Percentiles rank a stretch among this genome's conserved stretches.
phyloP scores from a whole-genome alignment of 2,888 invertebrate species.

The Parasteatoda lunata region DNA sequence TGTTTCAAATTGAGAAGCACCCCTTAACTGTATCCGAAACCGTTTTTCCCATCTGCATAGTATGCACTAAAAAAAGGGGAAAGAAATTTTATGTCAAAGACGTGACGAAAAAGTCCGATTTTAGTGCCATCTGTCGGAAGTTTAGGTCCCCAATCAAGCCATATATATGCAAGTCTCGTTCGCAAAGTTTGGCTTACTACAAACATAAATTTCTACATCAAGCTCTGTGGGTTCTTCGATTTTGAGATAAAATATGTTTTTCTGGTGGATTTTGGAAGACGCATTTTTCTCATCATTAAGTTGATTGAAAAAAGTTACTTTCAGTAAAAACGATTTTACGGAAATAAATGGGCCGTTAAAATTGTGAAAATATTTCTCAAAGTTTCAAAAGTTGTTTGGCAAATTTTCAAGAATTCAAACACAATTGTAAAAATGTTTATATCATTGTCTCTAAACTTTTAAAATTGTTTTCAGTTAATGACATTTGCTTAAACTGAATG shows the following conservation, averaged over 20 bases:
- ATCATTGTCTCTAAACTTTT: background rate
- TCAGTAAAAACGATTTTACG: background rate
- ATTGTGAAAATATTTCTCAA: background rate
- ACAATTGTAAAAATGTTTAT: background rate
- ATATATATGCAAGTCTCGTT: constrained; percentile 46
- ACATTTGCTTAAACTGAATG: too few relatives aligned
- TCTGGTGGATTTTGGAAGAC: background rate
- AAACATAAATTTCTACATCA: constrained; percentile 45
- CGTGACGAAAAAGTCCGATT: constrained; percentile 52
- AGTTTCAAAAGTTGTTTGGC: background rate
- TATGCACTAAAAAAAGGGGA: background rate
- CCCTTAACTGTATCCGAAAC: background rate
- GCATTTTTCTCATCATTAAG: constrained; percentile 9
- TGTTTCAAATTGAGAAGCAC: background rate
- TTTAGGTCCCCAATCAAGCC: constrained; percentile 26
- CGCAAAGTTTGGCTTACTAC: constrained; percentile 24
- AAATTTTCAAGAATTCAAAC: background rate
- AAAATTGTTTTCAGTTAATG: background rate
- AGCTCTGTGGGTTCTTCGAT: constrained; percentile 20
- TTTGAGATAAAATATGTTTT: background rate
- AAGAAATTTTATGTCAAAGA: constrained; percentile 32
- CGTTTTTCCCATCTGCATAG: background rate
- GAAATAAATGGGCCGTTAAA: background rate
- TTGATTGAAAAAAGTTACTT: background rate
- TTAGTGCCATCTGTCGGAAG: constrained; percentile 34